Conservation (phyloP, 2,113 vertebrate species). For the Zosterops hypoxanthus region DNA sequence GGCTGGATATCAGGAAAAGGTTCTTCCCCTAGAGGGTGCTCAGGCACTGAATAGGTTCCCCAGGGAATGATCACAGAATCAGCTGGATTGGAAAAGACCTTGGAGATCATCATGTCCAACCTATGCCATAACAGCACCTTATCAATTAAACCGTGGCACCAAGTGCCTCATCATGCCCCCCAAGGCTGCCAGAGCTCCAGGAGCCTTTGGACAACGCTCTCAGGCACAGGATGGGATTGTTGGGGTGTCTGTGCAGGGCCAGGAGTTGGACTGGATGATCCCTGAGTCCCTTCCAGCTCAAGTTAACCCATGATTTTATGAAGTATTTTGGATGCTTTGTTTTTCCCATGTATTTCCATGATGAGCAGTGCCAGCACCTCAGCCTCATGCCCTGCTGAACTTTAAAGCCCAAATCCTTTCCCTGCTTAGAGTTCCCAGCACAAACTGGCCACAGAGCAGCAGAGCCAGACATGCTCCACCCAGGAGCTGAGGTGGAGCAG, state of each 20-base stretch:
- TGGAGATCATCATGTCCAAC: not conserved
- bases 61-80: not conserved
- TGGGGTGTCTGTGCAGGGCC: not conserved
- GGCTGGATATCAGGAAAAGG: not conserved
- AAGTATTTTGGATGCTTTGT: not conserved
- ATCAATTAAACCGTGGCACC: not conserved
- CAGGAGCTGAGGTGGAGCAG: not conserved
- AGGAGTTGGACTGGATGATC: not conserved
- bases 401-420: not conserved
- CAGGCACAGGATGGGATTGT: not conserved
- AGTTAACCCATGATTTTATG: not conserved
- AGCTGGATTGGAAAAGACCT: not conserved
- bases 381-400: not conserved
- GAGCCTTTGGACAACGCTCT: not conserved
- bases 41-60: not conserved
- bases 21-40: not conserved
- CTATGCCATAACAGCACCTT: not conserved
- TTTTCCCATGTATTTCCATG: fast-evolving
- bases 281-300: not conserved
- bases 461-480: not conserved
- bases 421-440: no score
- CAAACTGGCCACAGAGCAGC: not conserved
- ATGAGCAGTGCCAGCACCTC: not conserved
- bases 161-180: not conserved
- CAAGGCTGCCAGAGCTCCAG: not conserved